These are phyloP conservation scores for Rhopilema esculentum DNA, from an alignment of 30 jellyfish, hydroid and myxozoan genomes.

Conservation along the genomic window DNA sequence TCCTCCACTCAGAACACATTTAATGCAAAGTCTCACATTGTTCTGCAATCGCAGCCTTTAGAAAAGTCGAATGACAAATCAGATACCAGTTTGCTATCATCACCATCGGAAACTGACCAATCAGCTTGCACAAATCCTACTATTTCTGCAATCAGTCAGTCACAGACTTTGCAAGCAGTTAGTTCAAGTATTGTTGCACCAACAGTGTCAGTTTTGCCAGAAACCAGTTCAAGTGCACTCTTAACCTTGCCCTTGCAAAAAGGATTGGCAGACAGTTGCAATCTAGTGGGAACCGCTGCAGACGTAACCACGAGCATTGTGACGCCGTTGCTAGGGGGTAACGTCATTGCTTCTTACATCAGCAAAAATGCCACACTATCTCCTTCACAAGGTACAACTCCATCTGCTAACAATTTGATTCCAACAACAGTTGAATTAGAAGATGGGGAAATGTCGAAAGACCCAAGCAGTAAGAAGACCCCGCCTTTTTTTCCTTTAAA, in stretches of 20 bases:
- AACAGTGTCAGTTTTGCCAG: not conserved
- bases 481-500: slow-evolving; percentile 47
- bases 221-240: not conserved
- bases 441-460: not conserved
- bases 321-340: not conserved
- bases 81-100: not conserved
- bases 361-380: not conserved
- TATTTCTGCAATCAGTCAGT: not conserved
- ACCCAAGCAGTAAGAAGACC: not conserved
- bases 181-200: not conserved
- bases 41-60: not conserved
- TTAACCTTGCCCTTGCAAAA: not conserved
- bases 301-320: not conserved
- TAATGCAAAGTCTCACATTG: not conserved
- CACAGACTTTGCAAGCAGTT: not conserved
- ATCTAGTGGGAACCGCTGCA: not conserved
- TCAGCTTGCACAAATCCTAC: not conserved
- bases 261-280: not conserved
- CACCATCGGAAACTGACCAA: not conserved
- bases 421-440: not conserved
- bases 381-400: not conserved
- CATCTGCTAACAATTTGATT: not conserved
- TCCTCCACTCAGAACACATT: not conserved
- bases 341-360: not conserved
- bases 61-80: not conserved